Evolutionary conservation across 2,888 invertebrate genomes (phyloP).

Genomic region (Dicycla oo): DNA sequence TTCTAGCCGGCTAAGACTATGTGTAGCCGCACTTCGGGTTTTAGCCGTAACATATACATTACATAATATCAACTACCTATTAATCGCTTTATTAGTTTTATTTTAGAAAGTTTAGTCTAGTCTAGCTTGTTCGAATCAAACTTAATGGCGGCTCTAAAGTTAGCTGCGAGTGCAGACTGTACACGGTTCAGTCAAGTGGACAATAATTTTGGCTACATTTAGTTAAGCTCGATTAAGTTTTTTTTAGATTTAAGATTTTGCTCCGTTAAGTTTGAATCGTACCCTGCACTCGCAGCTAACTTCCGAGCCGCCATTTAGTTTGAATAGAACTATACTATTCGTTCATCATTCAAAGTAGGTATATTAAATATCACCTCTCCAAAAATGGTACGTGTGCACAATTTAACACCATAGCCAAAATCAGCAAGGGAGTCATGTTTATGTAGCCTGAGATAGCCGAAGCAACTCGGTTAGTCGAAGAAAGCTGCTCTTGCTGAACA

Average conservation of each 20-base stretch:
- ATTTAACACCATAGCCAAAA: neutral
- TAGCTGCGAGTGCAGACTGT: too few species aligned
- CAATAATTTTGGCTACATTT: too few species aligned
- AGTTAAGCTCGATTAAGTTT: too few species aligned
- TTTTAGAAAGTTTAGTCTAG: slow-evolving; percentile 2
- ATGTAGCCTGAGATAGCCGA: slow-evolving; percentile 1
- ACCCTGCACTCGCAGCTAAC: too few species aligned
- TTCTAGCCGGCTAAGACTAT: too few species aligned
- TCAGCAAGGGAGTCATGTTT: neutral
- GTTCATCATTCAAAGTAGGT: neutral
- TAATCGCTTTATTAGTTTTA: neutral
- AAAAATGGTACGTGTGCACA: neutral
- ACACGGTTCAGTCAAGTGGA: too few species aligned
- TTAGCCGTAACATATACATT: too few species aligned
- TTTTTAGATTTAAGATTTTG: too few species aligned
- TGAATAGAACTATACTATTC: neutral
- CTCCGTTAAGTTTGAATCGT: too few species aligned
- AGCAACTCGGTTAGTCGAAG: neutral
- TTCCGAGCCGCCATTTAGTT: too few species aligned
- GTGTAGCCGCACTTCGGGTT: too few species aligned
- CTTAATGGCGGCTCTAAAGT: too few species aligned
- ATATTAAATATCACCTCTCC: neutral
- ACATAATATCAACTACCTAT: neutral
- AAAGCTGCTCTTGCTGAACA: neutral
- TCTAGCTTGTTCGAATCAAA: neutral